Conservation (phyloP, 2,888 invertebrate species). For the Drosophila bunnanda region DNA sequence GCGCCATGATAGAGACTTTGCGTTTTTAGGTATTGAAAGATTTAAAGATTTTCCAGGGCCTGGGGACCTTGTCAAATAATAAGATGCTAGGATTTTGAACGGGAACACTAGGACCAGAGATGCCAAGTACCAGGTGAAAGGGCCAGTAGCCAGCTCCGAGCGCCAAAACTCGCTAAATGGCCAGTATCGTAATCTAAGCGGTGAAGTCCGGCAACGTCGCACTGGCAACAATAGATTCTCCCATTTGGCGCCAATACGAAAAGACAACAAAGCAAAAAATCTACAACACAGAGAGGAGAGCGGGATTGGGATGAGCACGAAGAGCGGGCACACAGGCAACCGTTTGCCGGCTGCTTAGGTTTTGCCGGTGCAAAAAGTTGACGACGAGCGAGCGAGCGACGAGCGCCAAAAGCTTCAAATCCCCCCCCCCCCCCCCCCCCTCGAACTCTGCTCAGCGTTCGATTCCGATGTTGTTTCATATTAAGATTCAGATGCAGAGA, state of each 20-base stretch:
- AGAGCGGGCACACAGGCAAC: conserved; percentile 49
- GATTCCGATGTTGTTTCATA: conserved; percentile 10
- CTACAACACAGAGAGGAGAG: conserved; percentile 45
- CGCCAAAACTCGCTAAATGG: background rate
- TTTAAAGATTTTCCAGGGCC: background rate
- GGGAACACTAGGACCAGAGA: background rate
- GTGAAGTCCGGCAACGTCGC: conserved; percentile 66
- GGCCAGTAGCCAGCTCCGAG: background rate
- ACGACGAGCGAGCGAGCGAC: conserved; percentile 55
- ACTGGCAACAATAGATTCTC: conserved; percentile 38
- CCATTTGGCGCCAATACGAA: conserved; percentile 69
- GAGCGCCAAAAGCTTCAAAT: conserved; percentile 50
- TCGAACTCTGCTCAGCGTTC: conserved; percentile 8
- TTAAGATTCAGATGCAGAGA: conserved; percentile 24
- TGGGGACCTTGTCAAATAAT: too few relatives aligned
- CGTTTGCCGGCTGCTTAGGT: conserved; percentile 76
- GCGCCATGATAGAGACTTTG: background rate
- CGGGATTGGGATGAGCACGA: background rate
- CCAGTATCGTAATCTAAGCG: conserved; percentile 41
- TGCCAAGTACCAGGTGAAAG: background rate
- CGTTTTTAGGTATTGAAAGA: too few relatives aligned
- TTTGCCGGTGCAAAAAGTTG: conserved; percentile 69
- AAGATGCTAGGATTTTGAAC: background rate
- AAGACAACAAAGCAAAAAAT: conserved; percentile 53
- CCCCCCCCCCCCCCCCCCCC: conserved; percentile 15